Conservation (phyloP, 2,888 invertebrate genomes). For the Cosmopolites sordidus region DNA sequence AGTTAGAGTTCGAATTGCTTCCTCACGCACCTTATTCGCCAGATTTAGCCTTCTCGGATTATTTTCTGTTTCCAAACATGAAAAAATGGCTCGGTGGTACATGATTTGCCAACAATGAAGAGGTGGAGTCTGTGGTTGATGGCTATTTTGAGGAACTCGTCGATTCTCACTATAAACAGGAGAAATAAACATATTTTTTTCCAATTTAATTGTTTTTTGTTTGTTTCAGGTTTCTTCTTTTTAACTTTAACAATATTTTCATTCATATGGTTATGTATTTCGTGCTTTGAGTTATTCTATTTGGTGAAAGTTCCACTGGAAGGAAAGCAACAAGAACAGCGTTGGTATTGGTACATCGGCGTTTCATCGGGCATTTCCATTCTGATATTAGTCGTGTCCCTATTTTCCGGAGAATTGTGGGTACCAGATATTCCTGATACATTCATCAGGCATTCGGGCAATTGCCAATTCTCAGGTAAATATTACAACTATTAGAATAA, state of each 20-base stretch:
- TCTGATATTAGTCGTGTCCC: constrained; percentile 32
- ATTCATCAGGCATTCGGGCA: constrained; percentile 32
- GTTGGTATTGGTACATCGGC: constrained; percentile 29
- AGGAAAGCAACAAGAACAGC: constrained; percentile 9
- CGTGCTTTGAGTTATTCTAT: constrained; percentile 38
- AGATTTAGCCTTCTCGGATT: too few species aligned
- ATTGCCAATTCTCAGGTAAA: constrained; percentile 40
- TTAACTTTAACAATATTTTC: constrained; percentile 39
- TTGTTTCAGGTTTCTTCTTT: constrained; percentile 39
- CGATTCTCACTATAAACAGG: too few species aligned
- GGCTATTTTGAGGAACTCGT: too few species aligned
- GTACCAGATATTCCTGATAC: constrained; percentile 36
- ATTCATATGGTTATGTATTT: constrained; percentile 38
- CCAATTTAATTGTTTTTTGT: constrained; percentile 11
- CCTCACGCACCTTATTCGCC: too few species aligned
- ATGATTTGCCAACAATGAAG: too few species aligned
- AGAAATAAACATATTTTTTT: too few species aligned
- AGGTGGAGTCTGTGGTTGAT: too few species aligned
- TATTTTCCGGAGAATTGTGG: constrained; percentile 28
- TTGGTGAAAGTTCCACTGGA: constrained; percentile 30
- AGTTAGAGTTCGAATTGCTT: too few species aligned
- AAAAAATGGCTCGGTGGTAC: too few species aligned
- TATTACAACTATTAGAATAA: too few species aligned
- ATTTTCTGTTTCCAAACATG: too few species aligned
- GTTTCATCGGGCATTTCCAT: constrained; percentile 32